Evolutionary conservation across 2,113 vertebrate species (phyloP).

Genomic region (Pantherophis guttatus): DNA sequence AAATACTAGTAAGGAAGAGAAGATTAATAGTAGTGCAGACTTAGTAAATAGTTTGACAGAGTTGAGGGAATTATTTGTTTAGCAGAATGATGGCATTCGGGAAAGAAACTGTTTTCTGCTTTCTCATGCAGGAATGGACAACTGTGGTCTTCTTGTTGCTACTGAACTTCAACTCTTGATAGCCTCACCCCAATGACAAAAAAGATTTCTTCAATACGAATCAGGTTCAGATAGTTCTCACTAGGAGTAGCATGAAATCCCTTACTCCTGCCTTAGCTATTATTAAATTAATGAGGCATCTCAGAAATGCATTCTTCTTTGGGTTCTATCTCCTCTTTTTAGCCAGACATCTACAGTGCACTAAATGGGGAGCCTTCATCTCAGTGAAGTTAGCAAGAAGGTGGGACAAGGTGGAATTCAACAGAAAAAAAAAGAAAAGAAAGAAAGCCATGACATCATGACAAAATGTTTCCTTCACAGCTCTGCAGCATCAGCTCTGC

Average conservation of each 20-base stretch:
- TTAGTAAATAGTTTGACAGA: no score
- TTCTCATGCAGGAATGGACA: not conserved
- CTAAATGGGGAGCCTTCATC: conserved; percentile 51
- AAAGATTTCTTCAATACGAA: conserved; percentile 42
- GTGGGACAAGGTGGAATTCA: not conserved
- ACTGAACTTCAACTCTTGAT: not conserved
- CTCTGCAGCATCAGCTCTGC: conserved; percentile 59
- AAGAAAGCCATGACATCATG: conserved; percentile 60
- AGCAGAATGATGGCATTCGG: no score
- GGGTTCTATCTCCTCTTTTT: conserved; percentile 38
- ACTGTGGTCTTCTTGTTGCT: not conserved
- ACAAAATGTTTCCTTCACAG: conserved; percentile 62
- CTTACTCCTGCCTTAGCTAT: conserved; percentile 52
- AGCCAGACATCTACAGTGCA: conserved; percentile 58
- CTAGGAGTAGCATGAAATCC: conserved; percentile 52
- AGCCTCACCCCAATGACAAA: not conserved
- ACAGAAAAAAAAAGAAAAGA: conserved; percentile 32
- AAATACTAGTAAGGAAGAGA: no score
- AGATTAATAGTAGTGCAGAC: no score
- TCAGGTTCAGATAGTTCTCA: conserved; percentile 48
- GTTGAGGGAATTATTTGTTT: no score
- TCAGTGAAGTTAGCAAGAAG: conserved; percentile 36
- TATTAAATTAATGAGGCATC: conserved; percentile 64
- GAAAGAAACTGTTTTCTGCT: no score
- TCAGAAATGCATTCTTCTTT: conserved; percentile 49